A percentile compares a stretch with the other conserved stretches of the same genome.
These are phyloP conservation scores for Papilio polyxenes DNA, from an alignment of 1,140 invertebrate species.

Conservation along the genomic window DNA sequence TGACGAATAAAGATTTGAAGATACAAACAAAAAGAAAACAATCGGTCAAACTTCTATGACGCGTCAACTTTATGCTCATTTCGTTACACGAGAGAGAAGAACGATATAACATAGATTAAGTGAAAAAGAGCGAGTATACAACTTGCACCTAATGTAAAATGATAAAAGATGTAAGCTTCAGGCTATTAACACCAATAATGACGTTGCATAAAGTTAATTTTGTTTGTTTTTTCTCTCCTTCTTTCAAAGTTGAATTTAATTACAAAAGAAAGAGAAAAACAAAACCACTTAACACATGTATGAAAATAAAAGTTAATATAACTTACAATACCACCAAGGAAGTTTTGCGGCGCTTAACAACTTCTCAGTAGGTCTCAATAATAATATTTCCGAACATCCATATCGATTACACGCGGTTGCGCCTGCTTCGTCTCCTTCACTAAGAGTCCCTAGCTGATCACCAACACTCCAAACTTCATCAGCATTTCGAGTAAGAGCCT, in stretches of 20 bases:
- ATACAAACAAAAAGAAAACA: background rate
- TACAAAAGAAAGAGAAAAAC: too few species aligned
- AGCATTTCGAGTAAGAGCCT: constrained; percentile 57
- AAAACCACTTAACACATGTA: too few species aligned
- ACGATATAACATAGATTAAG: background rate
- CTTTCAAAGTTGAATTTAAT: too few species aligned
- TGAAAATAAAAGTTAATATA: background rate
- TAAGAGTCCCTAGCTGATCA: constrained; percentile 57
- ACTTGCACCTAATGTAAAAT: background rate
- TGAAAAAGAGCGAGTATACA: background rate
- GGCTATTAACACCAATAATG: background rate
- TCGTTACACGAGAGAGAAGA: background rate
- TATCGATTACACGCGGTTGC: constrained; percentile 72
- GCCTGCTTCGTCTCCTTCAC: constrained; percentile 64
- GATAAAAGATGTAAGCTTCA: background rate
- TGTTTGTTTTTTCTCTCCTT: too few species aligned
- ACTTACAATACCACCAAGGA: constrained; percentile 74
- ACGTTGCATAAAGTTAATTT: too few species aligned
- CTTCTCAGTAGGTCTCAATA: constrained; percentile 67
- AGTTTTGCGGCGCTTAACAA: constrained; percentile 60
- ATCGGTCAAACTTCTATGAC: background rate
- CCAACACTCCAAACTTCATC: constrained; percentile 59
- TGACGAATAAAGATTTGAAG: background rate
- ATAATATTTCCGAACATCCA: constrained; percentile 63
- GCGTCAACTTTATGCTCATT: background rate